phyloP scores from a whole-genome alignment of 2,888 invertebrate species.

The Chymomyza caudatula region DNA sequence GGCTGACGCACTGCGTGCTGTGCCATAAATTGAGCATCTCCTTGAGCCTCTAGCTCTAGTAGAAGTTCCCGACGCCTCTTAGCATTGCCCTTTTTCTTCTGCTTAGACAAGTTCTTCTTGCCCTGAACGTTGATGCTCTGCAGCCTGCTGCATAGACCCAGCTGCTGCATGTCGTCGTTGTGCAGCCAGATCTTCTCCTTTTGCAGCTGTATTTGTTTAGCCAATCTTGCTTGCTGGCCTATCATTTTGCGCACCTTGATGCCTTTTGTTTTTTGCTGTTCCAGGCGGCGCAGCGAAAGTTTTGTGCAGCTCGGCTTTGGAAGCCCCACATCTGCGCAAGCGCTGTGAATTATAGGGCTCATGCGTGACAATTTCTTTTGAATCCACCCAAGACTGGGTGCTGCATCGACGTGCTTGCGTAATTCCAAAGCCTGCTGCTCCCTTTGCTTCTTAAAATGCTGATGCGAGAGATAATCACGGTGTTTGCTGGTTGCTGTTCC shows the following conservation, averaged over 20 bases:
- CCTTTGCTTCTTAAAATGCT: conserved; percentile 48
- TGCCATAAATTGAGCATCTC: conserved; percentile 42
- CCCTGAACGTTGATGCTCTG: neutral
- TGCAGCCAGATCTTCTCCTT: neutral
- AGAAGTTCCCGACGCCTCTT: conserved; percentile 15
- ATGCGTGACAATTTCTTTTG: neutral
- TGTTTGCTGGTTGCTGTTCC: conserved; percentile 86
- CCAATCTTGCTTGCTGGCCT: neutral
- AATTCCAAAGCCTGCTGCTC: conserved; percentile 4
- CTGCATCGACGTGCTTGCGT: neutral
- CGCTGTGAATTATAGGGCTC: neutral
- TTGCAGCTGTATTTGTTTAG: neutral
- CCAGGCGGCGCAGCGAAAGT: neutral
- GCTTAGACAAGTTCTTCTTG: neutral
- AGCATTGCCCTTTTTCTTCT: neutral
- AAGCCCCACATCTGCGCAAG: neutral
- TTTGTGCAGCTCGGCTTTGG: neutral
- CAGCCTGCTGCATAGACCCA: neutral
- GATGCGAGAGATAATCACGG: conserved; percentile 84
- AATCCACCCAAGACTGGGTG: neutral
- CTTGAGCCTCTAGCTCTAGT: conserved; percentile 43
- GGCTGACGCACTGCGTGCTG: conserved; percentile 12
- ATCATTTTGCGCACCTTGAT: neutral
- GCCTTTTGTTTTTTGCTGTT: neutral
- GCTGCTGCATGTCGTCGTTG: neutral